Percentiles rank a stretch among this genome's conserved stretches.
phyloP scores from a whole-genome alignment of 2,888 invertebrate species.

The Drosophila anomalipes region DNA sequence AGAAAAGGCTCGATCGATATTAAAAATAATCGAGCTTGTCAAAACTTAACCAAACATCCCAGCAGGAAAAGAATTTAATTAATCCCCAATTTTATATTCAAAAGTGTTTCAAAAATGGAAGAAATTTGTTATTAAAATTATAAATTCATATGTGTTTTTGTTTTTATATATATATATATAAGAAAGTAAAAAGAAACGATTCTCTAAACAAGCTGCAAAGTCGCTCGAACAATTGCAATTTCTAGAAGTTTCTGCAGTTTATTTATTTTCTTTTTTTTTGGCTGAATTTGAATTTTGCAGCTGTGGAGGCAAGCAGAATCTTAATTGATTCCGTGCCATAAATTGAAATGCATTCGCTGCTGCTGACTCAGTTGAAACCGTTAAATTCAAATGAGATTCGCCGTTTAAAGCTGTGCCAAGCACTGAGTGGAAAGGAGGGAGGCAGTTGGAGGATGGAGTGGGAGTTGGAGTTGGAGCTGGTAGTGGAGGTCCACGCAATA shows the following conservation, averaged over 20 bases:
- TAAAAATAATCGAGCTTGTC: not conserved
- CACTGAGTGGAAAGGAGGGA: not conserved
- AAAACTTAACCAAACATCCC: not conserved
- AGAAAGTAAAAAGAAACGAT: not conserved
- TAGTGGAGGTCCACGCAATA: conserved; percentile 1
- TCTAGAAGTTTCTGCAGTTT: conserved; percentile 4
- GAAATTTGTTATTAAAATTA: not conserved
- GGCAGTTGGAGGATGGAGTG: not conserved
- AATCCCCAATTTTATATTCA: not conserved
- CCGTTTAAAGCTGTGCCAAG: conserved; percentile 14
- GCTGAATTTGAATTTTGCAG: conserved; percentile 58
- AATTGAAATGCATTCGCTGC: conserved; percentile 72
- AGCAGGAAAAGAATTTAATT: not conserved
- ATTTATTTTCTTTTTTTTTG: not conserved
- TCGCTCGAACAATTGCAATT: not conserved
- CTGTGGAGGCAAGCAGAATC: conserved; percentile 22
- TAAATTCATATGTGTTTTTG: not conserved
- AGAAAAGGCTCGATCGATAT: not conserved
- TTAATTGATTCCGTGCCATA: conserved; percentile 74
- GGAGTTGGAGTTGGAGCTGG: not conserved
- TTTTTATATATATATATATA: too few relatives aligned
- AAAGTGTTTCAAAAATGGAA: not conserved
- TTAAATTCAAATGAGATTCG: conserved; percentile 52
- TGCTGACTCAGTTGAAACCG: conserved; percentile 31
- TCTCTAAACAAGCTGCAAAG: not conserved